These are phyloP conservation scores for Pheosia gnoma DNA, from an alignment of 2,888 invertebrate genomes.

Conservation along the genomic window DNA sequence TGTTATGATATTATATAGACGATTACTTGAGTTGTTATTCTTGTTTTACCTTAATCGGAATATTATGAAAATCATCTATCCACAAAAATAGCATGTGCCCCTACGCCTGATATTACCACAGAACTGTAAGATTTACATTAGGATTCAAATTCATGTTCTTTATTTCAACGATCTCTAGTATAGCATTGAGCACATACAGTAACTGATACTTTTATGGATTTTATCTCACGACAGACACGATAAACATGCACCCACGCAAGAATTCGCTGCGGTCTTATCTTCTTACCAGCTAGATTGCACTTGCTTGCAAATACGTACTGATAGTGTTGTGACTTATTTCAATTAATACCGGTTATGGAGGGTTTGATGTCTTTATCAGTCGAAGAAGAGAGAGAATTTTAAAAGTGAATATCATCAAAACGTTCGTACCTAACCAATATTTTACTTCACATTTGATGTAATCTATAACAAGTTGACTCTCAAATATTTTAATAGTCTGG, in stretches of 20 bases:
- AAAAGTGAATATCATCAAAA: no score
- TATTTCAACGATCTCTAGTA: not conserved
- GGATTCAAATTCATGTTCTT: not conserved
- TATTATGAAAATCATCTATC: no score
- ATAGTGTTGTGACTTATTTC: slow-evolving; percentile 22
- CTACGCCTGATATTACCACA: no score
- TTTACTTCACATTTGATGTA: no score
- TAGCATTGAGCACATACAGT: not conserved
- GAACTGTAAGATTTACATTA: not conserved
- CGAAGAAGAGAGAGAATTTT: not conserved
- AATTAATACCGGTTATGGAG: not conserved
- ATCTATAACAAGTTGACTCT: no score
- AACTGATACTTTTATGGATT: slow-evolving; percentile 12
- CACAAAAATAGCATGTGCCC: no score
- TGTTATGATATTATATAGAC: no score
- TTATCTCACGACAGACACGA: slow-evolving; percentile 27
- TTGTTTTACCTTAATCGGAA: no score
- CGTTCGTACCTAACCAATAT: no score
- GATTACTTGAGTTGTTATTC: no score
- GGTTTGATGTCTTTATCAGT: not conserved
- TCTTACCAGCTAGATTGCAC: slow-evolving; percentile 26
- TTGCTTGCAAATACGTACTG: slow-evolving; percentile 26
- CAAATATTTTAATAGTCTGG: no score
- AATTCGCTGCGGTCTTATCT: slow-evolving; percentile 25
- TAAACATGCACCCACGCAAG: slow-evolving; percentile 31